Evolutionary conservation across 2,797 vertebrate species (phyloP), one percentile per base, ranked within the genome.

Genomic region (Acanthiza pusilla): DNA sequence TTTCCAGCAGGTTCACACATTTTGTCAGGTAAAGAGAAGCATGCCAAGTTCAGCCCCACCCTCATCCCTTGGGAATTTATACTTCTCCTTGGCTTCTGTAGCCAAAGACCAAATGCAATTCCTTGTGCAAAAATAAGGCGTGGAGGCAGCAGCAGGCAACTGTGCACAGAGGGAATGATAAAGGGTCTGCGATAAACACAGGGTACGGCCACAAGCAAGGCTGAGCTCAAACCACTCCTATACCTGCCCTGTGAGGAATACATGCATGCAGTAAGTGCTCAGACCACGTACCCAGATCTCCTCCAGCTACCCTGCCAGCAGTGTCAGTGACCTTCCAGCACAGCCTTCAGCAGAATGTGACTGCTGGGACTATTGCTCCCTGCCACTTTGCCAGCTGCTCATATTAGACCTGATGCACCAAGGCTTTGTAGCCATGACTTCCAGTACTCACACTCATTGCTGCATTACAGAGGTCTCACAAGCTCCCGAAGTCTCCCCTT

Each of bases 251-350:
- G 29, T 1, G 1, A 57, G 66, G 53, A 68, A 29, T n/a, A 62
- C 5, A 1, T 0, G 1, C 20, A 4, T 0, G 0, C 9, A 11
- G 3, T 8, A 20, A 77, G 32, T 3, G 32, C 17, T 86, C 70
- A 79, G 42, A 48, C 16, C 5, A 0, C 2, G 26, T 12, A 76
- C 32, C 65, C 29, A 45, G 50, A 27, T 50, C 15, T 22, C 55
- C 30, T 62, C 26, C 63, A 51, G 65, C 83, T 45, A 45, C 78
- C 0, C 0, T 42, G 54, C 4, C 67, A 60, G n/a, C 48, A 45
- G 36, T 10, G 60, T 30, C 1, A 0, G 62, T 8, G 1, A 51
- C 8, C 34, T 61, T 21, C 53, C 2, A 0, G 29, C 34, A 70
- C 34, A 73, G 45, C 30, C 32, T 70, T 36, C 19, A 30, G 79